Conservation (phyloP, 2,797 vertebrate species). For the Novumbra hubbsi region DNA sequence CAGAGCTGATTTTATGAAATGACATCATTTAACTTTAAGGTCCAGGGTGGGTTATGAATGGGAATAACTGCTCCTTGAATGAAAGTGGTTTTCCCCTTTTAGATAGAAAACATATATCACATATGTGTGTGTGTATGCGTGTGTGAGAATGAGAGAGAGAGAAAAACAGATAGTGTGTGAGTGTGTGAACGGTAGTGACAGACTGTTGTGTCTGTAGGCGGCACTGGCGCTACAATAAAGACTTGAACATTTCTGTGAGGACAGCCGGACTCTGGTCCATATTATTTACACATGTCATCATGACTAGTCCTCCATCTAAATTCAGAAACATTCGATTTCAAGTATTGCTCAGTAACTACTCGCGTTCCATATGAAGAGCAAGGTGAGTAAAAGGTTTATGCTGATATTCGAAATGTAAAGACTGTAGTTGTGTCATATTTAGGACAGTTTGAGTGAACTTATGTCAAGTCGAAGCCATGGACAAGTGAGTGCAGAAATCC, state of each 20-base stretch:
- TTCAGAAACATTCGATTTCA: conserved; percentile 2
- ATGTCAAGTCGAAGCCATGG: background rate
- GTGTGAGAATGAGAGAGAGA: background rate
- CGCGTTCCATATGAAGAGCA: conserved; percentile 20
- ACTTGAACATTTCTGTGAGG: background rate
- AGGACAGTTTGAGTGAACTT: background rate
- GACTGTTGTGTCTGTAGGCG: conserved; percentile 2
- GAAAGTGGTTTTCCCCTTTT: background rate
- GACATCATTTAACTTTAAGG: background rate
- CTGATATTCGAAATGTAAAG: background rate
- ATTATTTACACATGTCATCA: background rate
- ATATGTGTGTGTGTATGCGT: background rate
- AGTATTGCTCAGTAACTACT: background rate
- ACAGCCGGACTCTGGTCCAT: background rate
- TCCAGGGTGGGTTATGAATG: conserved; percentile 1
- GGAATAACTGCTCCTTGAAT: background rate
- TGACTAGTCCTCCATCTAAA: background rate
- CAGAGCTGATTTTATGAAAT: background rate
- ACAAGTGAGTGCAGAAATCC: background rate
- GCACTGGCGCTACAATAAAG: background rate
- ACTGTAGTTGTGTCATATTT: background rate
- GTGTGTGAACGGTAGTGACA: conserved; percentile 2
- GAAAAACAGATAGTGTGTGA: background rate
- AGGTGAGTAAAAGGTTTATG: background rate
- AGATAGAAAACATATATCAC: background rate